These are phyloP conservation scores for Drosophila antonietae DNA, from an alignment of 2,888 invertebrate genomes.

Conservation along the genomic window DNA sequence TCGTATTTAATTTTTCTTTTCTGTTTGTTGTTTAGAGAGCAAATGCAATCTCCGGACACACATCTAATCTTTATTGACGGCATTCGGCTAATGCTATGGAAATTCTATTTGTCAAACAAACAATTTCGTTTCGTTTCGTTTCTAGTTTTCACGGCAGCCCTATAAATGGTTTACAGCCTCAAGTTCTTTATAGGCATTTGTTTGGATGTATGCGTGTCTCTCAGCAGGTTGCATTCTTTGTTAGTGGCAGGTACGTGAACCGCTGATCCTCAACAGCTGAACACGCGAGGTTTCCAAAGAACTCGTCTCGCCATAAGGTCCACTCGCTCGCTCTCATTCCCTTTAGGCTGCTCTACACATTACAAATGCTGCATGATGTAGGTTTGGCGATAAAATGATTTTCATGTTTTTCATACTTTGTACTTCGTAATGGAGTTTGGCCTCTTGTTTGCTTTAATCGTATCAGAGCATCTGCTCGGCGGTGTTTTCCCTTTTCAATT, in stretches of 20 bases:
- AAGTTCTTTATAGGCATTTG: not conserved
- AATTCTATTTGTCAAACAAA: constrained; percentile 77
- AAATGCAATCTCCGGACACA: constrained; percentile 63
- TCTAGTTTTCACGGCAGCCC: constrained; percentile 41
- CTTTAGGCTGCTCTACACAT: not conserved
- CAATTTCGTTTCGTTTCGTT: constrained; percentile 60
- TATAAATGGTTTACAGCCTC: constrained; percentile 43
- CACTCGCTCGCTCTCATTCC: not conserved
- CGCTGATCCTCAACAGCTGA: constrained; percentile 62
- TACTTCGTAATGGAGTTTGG: constrained; percentile 24
- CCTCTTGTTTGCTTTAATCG: constrained; percentile 31
- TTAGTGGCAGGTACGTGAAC: constrained; percentile 50
- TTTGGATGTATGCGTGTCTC: not conserved
- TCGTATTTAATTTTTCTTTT: constrained; percentile 17
- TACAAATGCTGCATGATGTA: constrained; percentile 44
- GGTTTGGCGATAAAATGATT: constrained; percentile 66
- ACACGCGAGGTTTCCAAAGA: constrained; percentile 48
- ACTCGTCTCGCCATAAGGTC: constrained; percentile 18
- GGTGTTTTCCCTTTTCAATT: constrained; percentile 7
- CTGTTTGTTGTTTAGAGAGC: constrained; percentile 50
- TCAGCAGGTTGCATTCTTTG: constrained; percentile 57
- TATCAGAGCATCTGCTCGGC: constrained; percentile 25
- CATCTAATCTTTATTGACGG: constrained; percentile 75
- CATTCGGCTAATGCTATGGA: constrained; percentile 43
- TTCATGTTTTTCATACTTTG: constrained; percentile 61